Percentiles rank a stretch among this genome's conserved stretches.
Conservation (phyloP, 2,797 vertebrate genomes). For the Sparus aurata region DNA sequence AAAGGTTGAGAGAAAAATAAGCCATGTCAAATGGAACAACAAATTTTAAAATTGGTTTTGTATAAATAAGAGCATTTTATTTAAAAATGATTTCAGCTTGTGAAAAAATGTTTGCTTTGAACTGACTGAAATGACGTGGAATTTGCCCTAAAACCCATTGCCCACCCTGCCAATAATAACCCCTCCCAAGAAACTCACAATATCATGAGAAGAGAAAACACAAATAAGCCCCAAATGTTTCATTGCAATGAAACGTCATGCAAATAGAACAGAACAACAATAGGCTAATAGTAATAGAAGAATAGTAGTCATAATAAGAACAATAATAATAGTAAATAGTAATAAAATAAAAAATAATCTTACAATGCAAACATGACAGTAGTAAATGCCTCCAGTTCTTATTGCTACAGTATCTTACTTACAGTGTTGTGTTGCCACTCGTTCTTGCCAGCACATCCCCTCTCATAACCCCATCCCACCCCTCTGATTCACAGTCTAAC, state of each 20-base stretch:
- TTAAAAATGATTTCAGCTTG: constrained; percentile 71
- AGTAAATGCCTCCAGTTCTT: constrained; percentile 89
- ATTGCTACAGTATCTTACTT: constrained; percentile 91
- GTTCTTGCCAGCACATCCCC: constrained; percentile 70
- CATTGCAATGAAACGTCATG: constrained; percentile 89
- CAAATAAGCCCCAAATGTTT: constrained; percentile 85
- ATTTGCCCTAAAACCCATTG: constrained; percentile 63
- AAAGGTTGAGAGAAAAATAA: constrained; percentile 64
- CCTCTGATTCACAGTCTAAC: constrained; percentile 86
- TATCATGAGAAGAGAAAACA: constrained; percentile 84
- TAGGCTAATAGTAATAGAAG: constrained; percentile 87
- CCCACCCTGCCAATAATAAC: constrained; percentile 60
- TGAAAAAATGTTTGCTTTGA: constrained; percentile 65
- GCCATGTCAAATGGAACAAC: constrained; percentile 63
- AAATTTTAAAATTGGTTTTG: constrained; percentile 63
- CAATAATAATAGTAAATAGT: constrained; percentile 88
- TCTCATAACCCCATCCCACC: constrained; percentile 69
- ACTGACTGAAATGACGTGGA: constrained; percentile 71
- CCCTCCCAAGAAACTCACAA: constrained; percentile 66
- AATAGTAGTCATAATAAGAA: constrained; percentile 86
- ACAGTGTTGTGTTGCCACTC: constrained; percentile 84
- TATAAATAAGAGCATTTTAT: constrained; percentile 83
- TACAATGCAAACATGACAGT: constrained; percentile 91
- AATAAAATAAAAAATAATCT: constrained; percentile 90
- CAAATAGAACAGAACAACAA: constrained; percentile 90